phyloP scores from a whole-genome alignment of 2,113 vertebrate genomes.

The Struthidea cinerea region DNA sequence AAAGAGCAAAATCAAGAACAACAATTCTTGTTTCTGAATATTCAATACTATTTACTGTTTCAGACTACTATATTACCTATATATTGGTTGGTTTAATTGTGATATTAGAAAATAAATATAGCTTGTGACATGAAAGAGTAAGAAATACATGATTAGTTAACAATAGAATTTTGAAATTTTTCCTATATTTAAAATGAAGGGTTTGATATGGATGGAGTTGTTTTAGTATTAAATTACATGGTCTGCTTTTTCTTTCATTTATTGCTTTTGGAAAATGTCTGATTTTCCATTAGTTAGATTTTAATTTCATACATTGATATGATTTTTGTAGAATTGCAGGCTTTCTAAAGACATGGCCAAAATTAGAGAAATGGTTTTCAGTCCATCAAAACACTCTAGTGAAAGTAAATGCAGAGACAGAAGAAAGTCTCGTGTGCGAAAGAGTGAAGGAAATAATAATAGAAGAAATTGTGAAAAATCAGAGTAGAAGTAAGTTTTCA shows the following conservation, averaged over 20 bases:
- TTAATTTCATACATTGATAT: background rate
- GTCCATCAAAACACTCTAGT: conserved; percentile 77
- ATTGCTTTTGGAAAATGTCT: background rate
- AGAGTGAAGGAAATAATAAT: conserved; percentile 76
- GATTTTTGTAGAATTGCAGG: conserved; percentile 75
- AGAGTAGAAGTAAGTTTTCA: conserved; percentile 72
- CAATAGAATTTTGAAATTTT: background rate
- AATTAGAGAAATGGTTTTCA: conserved; percentile 86
- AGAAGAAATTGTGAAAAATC: conserved; percentile 60
- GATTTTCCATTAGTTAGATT: background rate
- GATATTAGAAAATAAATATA: background rate
- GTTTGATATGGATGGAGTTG: background rate
- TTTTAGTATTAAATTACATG: background rate
- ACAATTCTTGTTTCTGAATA: background rate
- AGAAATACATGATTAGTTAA: background rate
- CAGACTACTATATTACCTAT: background rate
- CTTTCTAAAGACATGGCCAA: conserved; percentile 84
- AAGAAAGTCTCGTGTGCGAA: conserved; percentile 68
- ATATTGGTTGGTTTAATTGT: background rate
- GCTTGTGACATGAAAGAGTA: background rate
- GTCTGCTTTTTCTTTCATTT: background rate
- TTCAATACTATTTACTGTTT: background rate
- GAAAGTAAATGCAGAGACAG: conserved; percentile 78
- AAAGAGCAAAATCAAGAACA: background rate
- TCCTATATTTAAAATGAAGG: background rate